Evolutionary conservation across 2,797 vertebrate species (phyloP).

Genomic region (Rhincodon typus): DNA sequence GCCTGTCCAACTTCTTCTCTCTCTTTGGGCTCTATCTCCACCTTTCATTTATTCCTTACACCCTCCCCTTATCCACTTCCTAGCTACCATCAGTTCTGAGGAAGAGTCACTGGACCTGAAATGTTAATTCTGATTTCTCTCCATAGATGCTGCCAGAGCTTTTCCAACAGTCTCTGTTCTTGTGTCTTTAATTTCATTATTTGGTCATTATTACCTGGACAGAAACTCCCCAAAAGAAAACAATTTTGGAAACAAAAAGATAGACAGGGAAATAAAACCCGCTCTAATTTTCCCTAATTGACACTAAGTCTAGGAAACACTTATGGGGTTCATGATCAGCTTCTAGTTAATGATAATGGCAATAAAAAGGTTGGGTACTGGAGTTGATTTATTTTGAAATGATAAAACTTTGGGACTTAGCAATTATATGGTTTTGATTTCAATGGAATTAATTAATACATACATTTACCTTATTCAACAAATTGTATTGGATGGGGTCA

Average conservation of each 20-base stretch:
- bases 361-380: background rate
- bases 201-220: background rate
- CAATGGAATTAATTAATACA: background rate
- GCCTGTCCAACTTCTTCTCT: too few species aligned
- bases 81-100: too few species aligned
- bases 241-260: background rate
- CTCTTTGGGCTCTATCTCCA: too few species aligned
- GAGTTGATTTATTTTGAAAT: background rate
- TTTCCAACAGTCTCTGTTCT: too few species aligned
- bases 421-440: background rate
- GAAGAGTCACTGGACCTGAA: too few species aligned
- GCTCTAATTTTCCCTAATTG: background rate
- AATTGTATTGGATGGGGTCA: background rate
- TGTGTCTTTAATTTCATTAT: background rate
- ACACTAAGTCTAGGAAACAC: background rate
- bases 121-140: too few species aligned
- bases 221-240: background rate
- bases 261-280: background rate
- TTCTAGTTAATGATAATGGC: background rate
- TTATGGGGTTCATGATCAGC: background rate
- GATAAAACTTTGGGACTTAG: background rate
- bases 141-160: too few species aligned
- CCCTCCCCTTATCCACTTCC: too few species aligned
- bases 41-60: too few species aligned
- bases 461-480: background rate